Conservation (phyloP, 1,140 invertebrate genomes). For the Hypothenemus hampei region DNA sequence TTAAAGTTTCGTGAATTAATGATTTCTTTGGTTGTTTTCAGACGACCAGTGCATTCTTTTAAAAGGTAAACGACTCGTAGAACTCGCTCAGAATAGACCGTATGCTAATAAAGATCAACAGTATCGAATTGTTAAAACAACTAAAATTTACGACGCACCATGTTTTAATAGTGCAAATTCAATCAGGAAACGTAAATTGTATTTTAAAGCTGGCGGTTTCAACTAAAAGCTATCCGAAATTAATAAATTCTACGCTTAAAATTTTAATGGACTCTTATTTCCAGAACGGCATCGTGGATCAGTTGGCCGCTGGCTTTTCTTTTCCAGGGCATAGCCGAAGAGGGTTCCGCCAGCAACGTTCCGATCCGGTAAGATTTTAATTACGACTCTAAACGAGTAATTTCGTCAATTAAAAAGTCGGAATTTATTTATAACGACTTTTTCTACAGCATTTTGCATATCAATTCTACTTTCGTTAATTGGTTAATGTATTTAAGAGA, state of each 20-base stretch:
- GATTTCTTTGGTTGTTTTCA: not conserved
- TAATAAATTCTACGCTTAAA: no score
- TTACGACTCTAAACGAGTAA: constrained; percentile 7
- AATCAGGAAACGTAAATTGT: no score
- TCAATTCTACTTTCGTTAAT: no score
- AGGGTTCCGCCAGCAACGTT: constrained; percentile 62
- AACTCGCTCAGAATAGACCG: not conserved
- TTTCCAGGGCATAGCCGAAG: constrained; percentile 69
- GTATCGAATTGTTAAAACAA: not conserved
- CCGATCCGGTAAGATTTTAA: constrained; percentile 63
- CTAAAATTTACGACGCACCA: no score
- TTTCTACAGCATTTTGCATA: no score
- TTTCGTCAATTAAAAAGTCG: constrained; percentile 3
- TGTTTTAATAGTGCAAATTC: no score
- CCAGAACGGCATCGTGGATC: constrained; percentile 70
- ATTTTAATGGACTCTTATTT: constrained; percentile 26
- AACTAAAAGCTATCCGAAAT: no score
- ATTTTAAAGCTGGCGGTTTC: no score
- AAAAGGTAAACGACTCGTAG: constrained; percentile 5
- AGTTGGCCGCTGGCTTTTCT: constrained; percentile 85
- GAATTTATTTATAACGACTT: no score
- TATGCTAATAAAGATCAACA: not conserved
- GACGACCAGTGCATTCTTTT: constrained; percentile 7
- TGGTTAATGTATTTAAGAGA: no score
- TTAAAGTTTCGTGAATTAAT: not conserved